Evolutionary conservation across 2,797 vertebrate species (phyloP).

Genomic region (Uromys caudimaculatus): DNA sequence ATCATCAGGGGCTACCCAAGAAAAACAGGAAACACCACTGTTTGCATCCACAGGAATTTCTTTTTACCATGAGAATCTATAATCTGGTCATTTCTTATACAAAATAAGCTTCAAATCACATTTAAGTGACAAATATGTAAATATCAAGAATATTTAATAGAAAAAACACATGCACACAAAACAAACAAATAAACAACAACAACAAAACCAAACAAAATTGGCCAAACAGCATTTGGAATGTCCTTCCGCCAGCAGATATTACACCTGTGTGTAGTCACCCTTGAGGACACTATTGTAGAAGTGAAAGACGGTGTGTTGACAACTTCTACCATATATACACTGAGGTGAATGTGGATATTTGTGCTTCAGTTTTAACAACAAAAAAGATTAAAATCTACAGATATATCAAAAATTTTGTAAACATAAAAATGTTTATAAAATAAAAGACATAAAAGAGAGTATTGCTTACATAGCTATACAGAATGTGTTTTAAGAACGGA

Average conservation of each 20-base stretch:
- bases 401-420: neutral
- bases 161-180: neutral
- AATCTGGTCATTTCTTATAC: neutral
- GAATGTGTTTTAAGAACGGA: neutral
- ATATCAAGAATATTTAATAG: neutral
- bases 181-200: neutral
- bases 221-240: neutral
- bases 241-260: neutral
- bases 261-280: neutral
- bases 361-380: neutral
- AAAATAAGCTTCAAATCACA: slow-evolving; percentile 12
- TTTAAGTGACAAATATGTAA: neutral
- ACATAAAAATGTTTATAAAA: neutral
- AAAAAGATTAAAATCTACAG: neutral
- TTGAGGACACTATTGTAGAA: neutral
- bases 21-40: neutral
- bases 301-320: neutral
- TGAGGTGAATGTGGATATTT: neutral
- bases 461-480: neutral
- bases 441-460: neutral
- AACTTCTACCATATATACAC: no score
- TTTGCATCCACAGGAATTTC: neutral
- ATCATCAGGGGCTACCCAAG: neutral
- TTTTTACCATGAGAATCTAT: slow-evolving; percentile 34
- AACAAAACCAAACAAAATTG: no score